Percentiles rank a stretch among this genome's conserved stretches.
phyloP scores from a whole-genome alignment of 2,888 invertebrate genomes.

The Oligia strigilis region DNA sequence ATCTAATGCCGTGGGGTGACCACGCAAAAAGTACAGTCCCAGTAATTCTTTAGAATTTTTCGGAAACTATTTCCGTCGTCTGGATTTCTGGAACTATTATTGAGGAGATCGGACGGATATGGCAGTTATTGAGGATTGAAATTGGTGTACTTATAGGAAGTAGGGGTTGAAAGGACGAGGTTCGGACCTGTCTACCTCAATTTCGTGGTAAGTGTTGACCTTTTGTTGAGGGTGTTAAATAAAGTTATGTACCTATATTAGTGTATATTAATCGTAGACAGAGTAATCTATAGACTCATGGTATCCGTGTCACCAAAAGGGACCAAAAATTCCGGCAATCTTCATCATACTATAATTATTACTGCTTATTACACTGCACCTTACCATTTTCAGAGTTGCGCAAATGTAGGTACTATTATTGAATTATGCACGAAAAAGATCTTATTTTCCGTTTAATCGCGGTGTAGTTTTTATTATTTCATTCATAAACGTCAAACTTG shows the following conservation, averaged over 20 bases:
- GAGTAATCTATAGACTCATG: no score
- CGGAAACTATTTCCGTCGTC: constrained; percentile 64
- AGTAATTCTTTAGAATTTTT: constrained; percentile 55
- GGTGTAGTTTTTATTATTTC: no score
- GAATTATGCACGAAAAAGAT: no score
- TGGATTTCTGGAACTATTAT: constrained; percentile 47
- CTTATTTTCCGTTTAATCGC: no score
- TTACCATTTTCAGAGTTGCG: no score
- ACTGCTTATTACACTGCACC: no score
- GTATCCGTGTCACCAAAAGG: no score
- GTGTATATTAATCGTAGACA: background rate
- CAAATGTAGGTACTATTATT: no score
- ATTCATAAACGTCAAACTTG: no score
- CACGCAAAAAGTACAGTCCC: constrained; percentile 61
- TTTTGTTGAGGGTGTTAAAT: constrained; percentile 35
- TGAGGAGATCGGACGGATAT: constrained; percentile 55
- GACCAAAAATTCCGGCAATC: no score
- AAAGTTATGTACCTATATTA: background rate
- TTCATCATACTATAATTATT: no score
- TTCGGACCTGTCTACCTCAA: constrained; percentile 36
- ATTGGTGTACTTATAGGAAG: constrained; percentile 67
- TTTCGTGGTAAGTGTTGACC: constrained; percentile 51
- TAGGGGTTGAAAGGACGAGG: constrained; percentile 52
- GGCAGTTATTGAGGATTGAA: constrained; percentile 64
- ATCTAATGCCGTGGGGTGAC: constrained; percentile 66